phyloP scores from a whole-genome alignment of 2,888 invertebrate species.

The Parthenolecanium corni region DNA sequence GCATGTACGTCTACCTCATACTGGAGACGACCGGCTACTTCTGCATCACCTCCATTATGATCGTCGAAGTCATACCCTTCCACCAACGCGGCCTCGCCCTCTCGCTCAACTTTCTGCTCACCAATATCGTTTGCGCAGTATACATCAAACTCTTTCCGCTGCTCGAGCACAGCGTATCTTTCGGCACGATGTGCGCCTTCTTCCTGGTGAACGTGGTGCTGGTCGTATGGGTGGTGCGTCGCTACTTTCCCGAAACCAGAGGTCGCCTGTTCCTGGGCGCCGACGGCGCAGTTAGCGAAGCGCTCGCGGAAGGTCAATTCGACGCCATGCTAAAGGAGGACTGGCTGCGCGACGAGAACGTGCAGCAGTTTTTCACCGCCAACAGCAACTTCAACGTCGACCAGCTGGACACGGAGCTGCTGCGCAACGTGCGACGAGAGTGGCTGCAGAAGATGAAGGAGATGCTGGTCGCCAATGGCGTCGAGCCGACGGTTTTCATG shows the following conservation, averaged over 20 bases:
- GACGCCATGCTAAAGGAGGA: slow-evolving; percentile 5
- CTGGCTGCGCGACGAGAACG: slow-evolving; percentile 6
- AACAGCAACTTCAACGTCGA: slow-evolving; percentile 2
- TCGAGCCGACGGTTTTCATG: no score
- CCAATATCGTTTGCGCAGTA: not conserved
- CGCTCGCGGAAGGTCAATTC: not conserved
- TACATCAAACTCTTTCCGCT: slow-evolving; percentile 4
- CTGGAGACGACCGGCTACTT: not conserved
- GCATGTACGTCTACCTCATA: slow-evolving; percentile 7
- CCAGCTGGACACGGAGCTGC: not conserved
- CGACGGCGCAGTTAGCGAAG: not conserved
- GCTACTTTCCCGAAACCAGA: slow-evolving; percentile 8
- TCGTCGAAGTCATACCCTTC: slow-evolving; percentile 4
- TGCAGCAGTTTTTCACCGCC: not conserved
- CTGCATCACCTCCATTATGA: not conserved
- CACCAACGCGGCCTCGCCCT: not conserved
- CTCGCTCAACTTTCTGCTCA: not conserved
- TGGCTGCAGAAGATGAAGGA: not conserved
- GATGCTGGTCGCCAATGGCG: not conserved
- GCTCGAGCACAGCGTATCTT: not conserved
- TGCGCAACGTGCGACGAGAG: not conserved
- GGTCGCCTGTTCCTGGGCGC: slow-evolving; percentile 5
- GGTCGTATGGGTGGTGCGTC: not conserved
- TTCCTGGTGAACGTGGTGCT: slow-evolving; percentile 4
- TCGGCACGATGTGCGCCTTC: not conserved